These are phyloP conservation scores for Elymnias hypermnestra DNA, from an alignment of 1,140 invertebrate genomes.

Conservation along the genomic window DNA sequence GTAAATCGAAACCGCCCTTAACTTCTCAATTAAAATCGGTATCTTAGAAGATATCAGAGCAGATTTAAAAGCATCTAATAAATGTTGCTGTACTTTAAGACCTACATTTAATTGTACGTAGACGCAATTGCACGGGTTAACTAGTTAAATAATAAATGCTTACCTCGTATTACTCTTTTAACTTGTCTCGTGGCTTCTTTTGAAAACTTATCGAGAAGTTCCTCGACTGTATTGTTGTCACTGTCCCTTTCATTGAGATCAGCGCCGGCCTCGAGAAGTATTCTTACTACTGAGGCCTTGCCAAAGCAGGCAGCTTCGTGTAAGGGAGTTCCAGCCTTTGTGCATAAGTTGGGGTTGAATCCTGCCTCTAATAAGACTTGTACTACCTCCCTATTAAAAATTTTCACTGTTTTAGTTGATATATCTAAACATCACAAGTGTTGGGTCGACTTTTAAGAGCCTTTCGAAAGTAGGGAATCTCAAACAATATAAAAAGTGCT, in stretches of 20 bases:
- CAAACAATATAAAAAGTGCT: too few species aligned
- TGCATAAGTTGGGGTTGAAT: slow-evolving; percentile 92
- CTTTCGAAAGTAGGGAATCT: too few species aligned
- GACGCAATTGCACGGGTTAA: too few species aligned
- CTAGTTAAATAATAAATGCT: too few species aligned
- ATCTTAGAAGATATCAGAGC: too few species aligned
- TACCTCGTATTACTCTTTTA: slow-evolving; percentile 90
- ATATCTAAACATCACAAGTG: too few species aligned
- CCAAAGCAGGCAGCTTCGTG: slow-evolving; percentile 97
- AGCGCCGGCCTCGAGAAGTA: slow-evolving; percentile 88
- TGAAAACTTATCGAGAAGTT: slow-evolving; percentile 91
- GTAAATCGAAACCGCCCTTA: background rate
- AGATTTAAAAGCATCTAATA: too few species aligned
- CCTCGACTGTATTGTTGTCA: slow-evolving; percentile 89
- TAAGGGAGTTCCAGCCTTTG: slow-evolving; percentile 91
- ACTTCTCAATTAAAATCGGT: too few species aligned
- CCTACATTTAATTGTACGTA: too few species aligned
- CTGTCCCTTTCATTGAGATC: slow-evolving; percentile 88
- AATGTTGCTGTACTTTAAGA: slow-evolving; percentile 23
- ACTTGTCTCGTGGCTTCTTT: slow-evolving; percentile 92
- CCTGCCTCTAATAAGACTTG: slow-evolving; percentile 88
- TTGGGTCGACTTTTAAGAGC: too few species aligned
- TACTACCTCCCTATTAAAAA: slow-evolving; percentile 84
- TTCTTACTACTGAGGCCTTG: slow-evolving; percentile 92
- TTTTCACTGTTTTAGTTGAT: too few species aligned